Evolutionary conservation across 2,888 invertebrate species (phyloP).

Genomic region (Neria commutata): DNA sequence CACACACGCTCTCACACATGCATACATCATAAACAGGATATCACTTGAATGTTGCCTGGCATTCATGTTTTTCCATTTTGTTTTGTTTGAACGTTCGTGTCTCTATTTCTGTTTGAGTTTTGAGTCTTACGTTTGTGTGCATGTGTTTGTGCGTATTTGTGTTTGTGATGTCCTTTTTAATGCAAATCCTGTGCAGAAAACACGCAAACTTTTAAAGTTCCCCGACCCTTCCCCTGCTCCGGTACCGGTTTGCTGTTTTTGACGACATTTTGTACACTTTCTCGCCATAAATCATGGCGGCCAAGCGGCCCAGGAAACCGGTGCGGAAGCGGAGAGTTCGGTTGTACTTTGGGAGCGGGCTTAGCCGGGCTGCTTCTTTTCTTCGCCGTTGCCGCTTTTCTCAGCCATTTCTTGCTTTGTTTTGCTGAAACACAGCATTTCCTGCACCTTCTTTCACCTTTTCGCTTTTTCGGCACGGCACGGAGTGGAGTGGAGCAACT

Average conservation of each 20-base stretch:
- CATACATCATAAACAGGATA: constrained; percentile 18
- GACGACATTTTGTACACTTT: constrained; percentile 11
- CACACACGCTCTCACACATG: constrained; percentile 8
- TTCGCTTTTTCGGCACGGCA: not conserved
- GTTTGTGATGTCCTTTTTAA: constrained; percentile 3
- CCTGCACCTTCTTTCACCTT: not conserved
- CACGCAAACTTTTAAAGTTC: constrained; percentile 36
- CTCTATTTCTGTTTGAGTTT: too few relatives aligned
- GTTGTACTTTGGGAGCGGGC: not conserved
- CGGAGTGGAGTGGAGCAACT: too few relatives aligned
- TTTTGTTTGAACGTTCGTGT: constrained; percentile 14
- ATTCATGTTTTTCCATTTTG: constrained; percentile 1
- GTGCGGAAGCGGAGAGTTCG: not conserved
- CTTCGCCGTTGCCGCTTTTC: too few relatives aligned
- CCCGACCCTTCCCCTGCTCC: too few relatives aligned
- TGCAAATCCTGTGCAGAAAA: constrained; percentile 24
- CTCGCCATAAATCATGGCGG: constrained; percentile 34
- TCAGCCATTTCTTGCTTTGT: constrained; percentile 42
- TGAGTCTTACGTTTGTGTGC: not conserved
- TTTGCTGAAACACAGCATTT: constrained; percentile 45
- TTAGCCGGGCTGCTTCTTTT: not conserved
- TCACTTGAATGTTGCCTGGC: constrained; percentile 9
- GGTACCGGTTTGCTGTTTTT: too few relatives aligned
- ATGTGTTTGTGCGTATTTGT: not conserved
- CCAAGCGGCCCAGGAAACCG: too few relatives aligned